A percentile compares a stretch with the other conserved stretches of the same genome.
Evolutionary conservation across 2,888 invertebrate genomes (phyloP).

Genomic region (Himalopsyche japonica): DNA sequence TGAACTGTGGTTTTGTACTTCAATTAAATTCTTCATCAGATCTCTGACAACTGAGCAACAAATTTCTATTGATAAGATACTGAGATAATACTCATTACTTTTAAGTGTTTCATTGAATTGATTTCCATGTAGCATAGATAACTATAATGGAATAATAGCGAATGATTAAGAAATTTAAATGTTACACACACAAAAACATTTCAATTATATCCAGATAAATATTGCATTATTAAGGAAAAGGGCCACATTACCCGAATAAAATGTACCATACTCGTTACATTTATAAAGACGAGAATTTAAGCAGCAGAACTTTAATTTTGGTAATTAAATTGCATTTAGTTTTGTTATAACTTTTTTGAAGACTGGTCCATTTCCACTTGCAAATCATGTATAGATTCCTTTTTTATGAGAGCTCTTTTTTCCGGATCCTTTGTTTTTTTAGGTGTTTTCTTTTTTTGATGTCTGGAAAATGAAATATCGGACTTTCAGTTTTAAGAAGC

Average conservation of each 20-base stretch:
- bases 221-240: not conserved
- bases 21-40: too few species aligned
- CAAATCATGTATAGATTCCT: conserved; percentile 58
- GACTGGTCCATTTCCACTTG: conserved; percentile 55
- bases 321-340: not conserved
- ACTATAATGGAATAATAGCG: too few species aligned
- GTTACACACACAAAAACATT: too few species aligned
- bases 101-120: too few species aligned
- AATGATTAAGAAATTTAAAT: too few species aligned
- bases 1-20: too few species aligned
- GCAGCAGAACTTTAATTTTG: not conserved
- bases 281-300: not conserved
- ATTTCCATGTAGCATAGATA: too few species aligned
- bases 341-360: conserved; percentile 56
- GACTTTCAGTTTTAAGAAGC: not conserved
- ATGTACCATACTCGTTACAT: not conserved
- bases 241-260: not conserved
- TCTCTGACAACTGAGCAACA: too few species aligned
- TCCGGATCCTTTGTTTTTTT: conserved; percentile 66
- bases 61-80: too few species aligned
- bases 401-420: conserved; percentile 60
- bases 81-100: too few species aligned
- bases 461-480: conserved; percentile 46
- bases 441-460: conserved; percentile 62
- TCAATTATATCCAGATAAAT: too few species aligned